A percentile compares a stretch with the other conserved stretches of the same genome.
phyloP scores from a whole-genome alignment of 2,113 vertebrate genomes.

The Lagopus muta region DNA sequence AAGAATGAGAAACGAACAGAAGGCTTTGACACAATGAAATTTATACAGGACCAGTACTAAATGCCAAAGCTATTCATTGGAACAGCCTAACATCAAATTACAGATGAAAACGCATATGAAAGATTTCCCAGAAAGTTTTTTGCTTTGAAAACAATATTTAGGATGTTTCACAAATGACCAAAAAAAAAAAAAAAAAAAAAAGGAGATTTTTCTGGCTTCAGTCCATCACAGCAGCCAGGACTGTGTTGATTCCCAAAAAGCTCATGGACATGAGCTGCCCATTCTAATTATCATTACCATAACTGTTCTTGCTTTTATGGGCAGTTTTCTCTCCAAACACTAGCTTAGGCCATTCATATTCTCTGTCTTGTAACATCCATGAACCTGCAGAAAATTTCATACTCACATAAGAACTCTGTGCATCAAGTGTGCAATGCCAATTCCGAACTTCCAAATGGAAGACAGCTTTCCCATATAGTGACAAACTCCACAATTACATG shows the following conservation, averaged over 20 bases:
- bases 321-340: background rate
- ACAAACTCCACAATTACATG: background rate
- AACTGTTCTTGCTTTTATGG: background rate
- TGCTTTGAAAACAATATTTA: conserved; percentile 9
- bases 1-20: background rate
- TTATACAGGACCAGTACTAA: background rate
- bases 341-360: background rate
- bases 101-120: background rate
- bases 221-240: conserved; percentile 3
- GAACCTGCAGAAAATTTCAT: background rate
- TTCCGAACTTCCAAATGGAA: background rate
- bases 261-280: background rate
- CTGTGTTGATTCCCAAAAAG: conserved; percentile 21
- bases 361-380: background rate
- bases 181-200: background rate
- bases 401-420: background rate
- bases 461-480: background rate
- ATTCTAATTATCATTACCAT: background rate
- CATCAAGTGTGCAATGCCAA: background rate
- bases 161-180: background rate
- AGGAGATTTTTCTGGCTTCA: conserved; percentile 2
- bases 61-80: background rate
- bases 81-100: background rate
- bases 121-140: background rate
- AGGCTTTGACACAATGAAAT: background rate